phyloP scores from a whole-genome alignment of 2,797 vertebrate genomes.

The Sandelia bainsii region DNA sequence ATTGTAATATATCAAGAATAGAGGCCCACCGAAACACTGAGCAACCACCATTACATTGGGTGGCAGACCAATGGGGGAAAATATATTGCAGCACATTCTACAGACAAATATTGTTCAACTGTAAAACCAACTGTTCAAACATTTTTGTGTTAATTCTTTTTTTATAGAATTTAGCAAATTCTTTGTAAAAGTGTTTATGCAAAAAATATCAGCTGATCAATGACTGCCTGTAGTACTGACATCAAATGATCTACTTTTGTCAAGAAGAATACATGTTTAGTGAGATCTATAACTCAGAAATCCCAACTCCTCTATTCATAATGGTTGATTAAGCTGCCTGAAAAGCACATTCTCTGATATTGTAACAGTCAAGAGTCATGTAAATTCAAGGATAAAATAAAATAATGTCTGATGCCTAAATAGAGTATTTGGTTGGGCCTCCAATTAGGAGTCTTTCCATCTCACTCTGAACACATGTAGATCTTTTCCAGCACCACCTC shows the following conservation, averaged over 20 bases:
- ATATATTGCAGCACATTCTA: background rate
- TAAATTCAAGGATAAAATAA: background rate
- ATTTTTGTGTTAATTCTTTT: background rate
- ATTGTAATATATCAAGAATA: no score
- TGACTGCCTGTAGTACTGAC: no score
- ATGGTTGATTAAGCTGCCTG: background rate
- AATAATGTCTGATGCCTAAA: background rate
- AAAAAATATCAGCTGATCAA: no score
- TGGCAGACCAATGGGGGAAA: background rate
- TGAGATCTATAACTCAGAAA: no score
- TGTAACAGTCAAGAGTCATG: background rate
- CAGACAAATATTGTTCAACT: background rate
- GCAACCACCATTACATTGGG: background rate
- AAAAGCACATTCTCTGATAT: background rate
- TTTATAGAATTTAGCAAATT: no score
- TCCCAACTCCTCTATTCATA: background rate
- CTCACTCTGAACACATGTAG: constrained; percentile 15
- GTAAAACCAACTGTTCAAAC: background rate
- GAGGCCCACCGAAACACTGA: no score
- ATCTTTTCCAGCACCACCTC: no score
- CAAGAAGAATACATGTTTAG: no score
- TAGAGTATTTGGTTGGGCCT: background rate
- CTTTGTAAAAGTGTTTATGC: no score
- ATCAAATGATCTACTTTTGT: no score
- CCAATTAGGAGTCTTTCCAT: background rate